These are phyloP conservation scores for Thryonomys swinderianus DNA, from an alignment of 2,113 vertebrate species.

Conservation along the genomic window DNA sequence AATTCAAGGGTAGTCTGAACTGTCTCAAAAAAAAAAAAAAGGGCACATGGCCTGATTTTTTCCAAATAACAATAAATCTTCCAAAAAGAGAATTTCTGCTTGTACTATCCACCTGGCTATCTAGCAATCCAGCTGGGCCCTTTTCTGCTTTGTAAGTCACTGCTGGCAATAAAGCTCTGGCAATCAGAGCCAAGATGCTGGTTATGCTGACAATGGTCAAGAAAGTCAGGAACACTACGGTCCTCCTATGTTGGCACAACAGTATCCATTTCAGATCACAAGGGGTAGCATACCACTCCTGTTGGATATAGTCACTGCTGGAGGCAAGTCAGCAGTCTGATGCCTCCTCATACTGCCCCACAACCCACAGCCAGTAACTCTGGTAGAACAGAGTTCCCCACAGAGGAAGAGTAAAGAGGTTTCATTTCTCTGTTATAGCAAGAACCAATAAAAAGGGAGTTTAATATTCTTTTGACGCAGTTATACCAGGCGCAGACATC, in stretches of 20 bases:
- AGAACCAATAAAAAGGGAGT: constrained; percentile 51
- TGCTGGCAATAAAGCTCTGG: constrained; percentile 52
- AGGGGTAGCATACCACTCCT: neutral
- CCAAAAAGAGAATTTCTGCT: constrained; percentile 39
- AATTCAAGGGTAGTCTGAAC: no score
- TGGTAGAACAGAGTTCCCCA: neutral
- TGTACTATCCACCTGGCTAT: constrained; percentile 21
- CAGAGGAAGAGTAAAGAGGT: constrained; percentile 3
- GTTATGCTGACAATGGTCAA: neutral
- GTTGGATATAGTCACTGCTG: neutral
- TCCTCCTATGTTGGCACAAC: neutral
- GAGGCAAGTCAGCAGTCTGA: neutral
- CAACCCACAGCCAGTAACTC: neutral
- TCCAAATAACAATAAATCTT: constrained; percentile 54
- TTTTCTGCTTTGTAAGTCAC: constrained; percentile 52
- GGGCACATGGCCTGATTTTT: neutral
- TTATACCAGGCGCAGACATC: neutral
- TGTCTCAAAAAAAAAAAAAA: neutral
- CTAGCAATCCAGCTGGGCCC: constrained; percentile 15
- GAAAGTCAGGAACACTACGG: neutral
- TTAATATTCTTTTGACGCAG: constrained; percentile 22
- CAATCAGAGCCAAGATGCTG: constrained; percentile 30
- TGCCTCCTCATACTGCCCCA: neutral
- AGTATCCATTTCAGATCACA: neutral
- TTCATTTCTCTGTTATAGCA: constrained; percentile 36